phyloP scores from a whole-genome alignment of 35 echinoderm and acorn worm species.

The Eucidaris tribuloides region DNA sequence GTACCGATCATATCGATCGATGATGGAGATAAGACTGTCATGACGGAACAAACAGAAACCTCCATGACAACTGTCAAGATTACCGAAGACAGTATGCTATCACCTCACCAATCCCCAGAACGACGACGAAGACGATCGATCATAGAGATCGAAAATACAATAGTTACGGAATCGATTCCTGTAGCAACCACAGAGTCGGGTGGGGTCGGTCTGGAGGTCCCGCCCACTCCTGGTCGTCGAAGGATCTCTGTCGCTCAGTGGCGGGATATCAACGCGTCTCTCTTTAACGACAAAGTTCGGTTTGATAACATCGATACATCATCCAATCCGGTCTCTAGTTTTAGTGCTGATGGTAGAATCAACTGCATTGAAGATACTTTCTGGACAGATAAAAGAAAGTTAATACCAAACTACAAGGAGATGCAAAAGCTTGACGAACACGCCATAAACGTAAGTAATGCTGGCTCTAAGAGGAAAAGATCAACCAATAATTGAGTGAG shows the following conservation, averaged over 20 bases:
- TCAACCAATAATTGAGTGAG: no score
- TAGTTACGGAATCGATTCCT: neutral
- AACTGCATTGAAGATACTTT: conserved; percentile 4
- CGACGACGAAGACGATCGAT: neutral
- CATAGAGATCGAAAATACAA: conserved; percentile 2
- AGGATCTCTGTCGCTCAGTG: conserved; percentile 2
- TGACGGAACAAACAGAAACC: neutral
- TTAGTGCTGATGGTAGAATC: neutral
- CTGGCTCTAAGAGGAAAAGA: no score
- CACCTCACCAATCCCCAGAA: neutral
- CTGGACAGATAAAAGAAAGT: neutral
- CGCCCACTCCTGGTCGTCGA: neutral
- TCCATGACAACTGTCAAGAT: conserved; percentile 2
- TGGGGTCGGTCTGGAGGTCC: neutral
- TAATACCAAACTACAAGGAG: neutral
- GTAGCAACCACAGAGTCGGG: neutral
- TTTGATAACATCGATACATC: neutral
- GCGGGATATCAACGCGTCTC: conserved; percentile 17
- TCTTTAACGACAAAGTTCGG: neutral
- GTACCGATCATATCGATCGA: neutral
- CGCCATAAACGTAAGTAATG: conserved; percentile 10
- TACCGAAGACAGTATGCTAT: neutral
- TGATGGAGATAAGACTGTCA: neutral
- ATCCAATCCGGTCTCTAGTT: neutral
- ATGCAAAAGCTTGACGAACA: neutral